Conservation (phyloP, 2,888 invertebrate species). For the Gibbula magus region DNA sequence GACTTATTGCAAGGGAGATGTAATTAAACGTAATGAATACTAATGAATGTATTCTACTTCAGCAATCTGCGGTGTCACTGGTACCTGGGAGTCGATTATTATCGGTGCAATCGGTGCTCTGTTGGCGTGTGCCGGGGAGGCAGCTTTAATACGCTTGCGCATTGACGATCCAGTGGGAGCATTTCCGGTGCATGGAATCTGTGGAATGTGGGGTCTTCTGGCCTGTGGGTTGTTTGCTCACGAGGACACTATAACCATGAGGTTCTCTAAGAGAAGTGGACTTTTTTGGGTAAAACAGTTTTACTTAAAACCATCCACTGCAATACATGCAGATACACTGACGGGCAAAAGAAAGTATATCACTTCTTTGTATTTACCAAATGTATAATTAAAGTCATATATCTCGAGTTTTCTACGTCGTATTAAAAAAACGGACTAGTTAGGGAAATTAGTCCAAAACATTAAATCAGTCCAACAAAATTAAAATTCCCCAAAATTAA, state of each 20-base stretch:
- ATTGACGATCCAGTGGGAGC: constrained; percentile 96
- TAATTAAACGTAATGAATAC: no score
- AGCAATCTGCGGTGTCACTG: constrained; percentile 80
- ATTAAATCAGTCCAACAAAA: no score
- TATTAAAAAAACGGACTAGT: no score
- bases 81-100: constrained; percentile 89
- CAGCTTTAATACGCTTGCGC: constrained; percentile 85
- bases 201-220: constrained; percentile 61
- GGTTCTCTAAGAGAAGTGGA: constrained; percentile 36
- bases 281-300: constrained; percentile 40
- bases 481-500: no score
- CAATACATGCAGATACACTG: no score
- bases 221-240: constrained; percentile 45
- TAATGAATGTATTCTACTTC: constrained; percentile 27
- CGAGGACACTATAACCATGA: constrained; percentile 40
- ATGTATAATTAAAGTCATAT: no score
- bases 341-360: no score
- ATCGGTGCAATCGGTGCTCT: constrained; percentile 88
- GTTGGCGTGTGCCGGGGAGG: constrained; percentile 83
- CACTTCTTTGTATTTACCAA: no score
- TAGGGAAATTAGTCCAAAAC: no score
- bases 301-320: no score
- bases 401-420: no score
- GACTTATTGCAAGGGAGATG: no score
- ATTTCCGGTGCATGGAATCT: constrained; percentile 79